These are phyloP conservation scores for Cetoscarus ocellatus DNA, from an alignment of 2,797 vertebrate genomes.

Conservation along the genomic window DNA sequence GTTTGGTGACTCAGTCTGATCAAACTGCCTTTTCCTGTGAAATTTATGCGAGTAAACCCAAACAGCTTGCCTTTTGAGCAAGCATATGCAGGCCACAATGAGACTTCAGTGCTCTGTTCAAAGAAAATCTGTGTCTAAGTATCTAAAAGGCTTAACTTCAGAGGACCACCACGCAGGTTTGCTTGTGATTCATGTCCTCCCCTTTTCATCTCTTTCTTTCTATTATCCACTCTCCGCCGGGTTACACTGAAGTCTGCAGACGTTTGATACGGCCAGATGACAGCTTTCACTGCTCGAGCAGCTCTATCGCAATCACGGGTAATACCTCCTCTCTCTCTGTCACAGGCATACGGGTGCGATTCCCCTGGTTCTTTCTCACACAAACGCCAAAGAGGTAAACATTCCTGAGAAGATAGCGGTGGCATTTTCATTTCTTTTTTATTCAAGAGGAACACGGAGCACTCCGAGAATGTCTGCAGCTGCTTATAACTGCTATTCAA, in stretches of 20 bases:
- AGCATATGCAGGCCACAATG: constrained; percentile 28
- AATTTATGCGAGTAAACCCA: constrained; percentile 39
- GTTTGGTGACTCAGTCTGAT: constrained; percentile 10
- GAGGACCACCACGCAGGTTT: constrained; percentile 42
- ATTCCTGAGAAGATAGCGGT: constrained; percentile 8
- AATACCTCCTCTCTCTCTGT: constrained; percentile 11
- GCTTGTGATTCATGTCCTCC: constrained; percentile 58
- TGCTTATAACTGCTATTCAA: background rate
- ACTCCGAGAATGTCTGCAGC: constrained; percentile 5
- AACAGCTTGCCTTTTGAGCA: constrained; percentile 38
- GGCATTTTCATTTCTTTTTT: constrained; percentile 39
- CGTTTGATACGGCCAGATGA: constrained; percentile 43
- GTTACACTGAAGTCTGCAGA: constrained; percentile 42
- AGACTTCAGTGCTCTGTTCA: constrained; percentile 42
- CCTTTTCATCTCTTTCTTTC: constrained; percentile 62
- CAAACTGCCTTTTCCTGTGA: constrained; percentile 22
- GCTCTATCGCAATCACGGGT: constrained; percentile 40
- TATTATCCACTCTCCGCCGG: constrained; percentile 56
- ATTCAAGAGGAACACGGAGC: too few relatives aligned
- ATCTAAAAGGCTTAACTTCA: constrained; percentile 55
- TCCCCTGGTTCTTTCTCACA: background rate
- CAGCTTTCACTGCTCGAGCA: constrained; percentile 57
- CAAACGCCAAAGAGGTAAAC: background rate
- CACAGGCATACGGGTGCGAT: background rate
- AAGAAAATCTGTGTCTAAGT: constrained; percentile 34